phyloP scores from a whole-genome alignment of 1,140 invertebrate species.

The Anagrus nilaparvatae region DNA sequence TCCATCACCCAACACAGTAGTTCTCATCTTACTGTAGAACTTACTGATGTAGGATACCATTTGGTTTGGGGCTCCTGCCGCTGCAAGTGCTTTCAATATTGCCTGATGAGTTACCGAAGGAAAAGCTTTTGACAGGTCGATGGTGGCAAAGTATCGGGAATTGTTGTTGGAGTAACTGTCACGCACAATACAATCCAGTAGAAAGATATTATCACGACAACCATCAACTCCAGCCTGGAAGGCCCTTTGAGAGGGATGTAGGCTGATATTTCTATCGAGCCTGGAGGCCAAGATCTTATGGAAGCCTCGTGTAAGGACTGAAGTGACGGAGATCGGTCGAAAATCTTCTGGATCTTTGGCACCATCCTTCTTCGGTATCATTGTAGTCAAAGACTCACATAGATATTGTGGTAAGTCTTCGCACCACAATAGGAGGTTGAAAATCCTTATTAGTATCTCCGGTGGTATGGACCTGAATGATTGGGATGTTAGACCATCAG shows the following conservation, averaged over 20 bases:
- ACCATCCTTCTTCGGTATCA: constrained; percentile 21
- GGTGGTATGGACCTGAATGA: not conserved
- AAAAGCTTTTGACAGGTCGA: no score
- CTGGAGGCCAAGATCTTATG: no score
- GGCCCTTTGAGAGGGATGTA: no score
- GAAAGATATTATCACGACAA: constrained; percentile 26
- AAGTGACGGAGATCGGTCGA: constrained; percentile 33
- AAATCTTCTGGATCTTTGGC: constrained; percentile 8
- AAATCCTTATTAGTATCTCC: not conserved
- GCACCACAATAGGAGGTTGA: no score
- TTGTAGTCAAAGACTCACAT: constrained; percentile 10
- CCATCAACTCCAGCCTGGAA: no score
- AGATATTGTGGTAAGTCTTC: not conserved
- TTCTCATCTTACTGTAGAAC: constrained; percentile 9
- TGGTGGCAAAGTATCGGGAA: no score
- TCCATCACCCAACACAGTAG: not conserved
- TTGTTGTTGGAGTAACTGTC: constrained; percentile 1
- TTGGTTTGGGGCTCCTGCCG: no score
- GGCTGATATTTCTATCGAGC: no score
- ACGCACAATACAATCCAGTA: constrained; percentile 12
- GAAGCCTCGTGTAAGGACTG: no score
- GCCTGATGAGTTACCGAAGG: constrained; percentile 22
- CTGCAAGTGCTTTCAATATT: constrained; percentile 6
- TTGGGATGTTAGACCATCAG: constrained; percentile 5
- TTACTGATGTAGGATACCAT: no score